Conservation (phyloP, 1,140 invertebrate genomes). For the Caenorhabditis remanei region DNA sequence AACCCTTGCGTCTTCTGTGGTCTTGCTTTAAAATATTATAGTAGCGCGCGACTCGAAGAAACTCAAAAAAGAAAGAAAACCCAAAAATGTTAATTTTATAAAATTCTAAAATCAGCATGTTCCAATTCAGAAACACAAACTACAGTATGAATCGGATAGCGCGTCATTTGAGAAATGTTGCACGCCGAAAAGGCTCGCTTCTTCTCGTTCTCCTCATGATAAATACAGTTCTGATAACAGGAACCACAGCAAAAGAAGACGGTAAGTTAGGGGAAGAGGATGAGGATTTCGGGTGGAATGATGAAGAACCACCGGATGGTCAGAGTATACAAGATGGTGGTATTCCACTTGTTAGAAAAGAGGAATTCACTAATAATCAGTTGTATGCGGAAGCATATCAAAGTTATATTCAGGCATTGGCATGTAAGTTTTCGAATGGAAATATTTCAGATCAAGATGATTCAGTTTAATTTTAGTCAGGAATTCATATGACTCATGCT, state of each 20-base stretch:
- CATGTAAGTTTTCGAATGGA: conserved; percentile 63
- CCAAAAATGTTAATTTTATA: background rate
- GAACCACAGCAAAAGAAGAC: conserved; percentile 28
- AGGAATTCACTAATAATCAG: conserved; percentile 41
- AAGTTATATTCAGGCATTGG: conserved; percentile 68
- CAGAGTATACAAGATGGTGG: conserved; percentile 12
- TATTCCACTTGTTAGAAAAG: conserved; percentile 18
- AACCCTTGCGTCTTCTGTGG: conserved; percentile 27
- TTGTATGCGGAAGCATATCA: conserved; percentile 64
- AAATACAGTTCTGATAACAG: conserved; percentile 24
- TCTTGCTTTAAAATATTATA: background rate
- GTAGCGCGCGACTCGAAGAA: background rate
- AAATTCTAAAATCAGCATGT: background rate
- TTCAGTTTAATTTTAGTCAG: background rate
- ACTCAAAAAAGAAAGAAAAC: background rate
- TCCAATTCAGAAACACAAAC: conserved; percentile 32
- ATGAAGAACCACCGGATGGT: conserved; percentile 9
- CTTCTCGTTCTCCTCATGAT: conserved; percentile 8
- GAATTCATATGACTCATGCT: background rate
- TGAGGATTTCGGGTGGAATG: conserved; percentile 50
- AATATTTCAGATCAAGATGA: background rate
- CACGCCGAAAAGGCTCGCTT: conserved; percentile 18
- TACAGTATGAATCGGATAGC: conserved; percentile 48
- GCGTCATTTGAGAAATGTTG: conserved; percentile 25
- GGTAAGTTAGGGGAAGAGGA: conserved; percentile 54